phyloP scores from a whole-genome alignment of 1,140 invertebrate genomes.

The Zaprionus lachaisei region DNA sequence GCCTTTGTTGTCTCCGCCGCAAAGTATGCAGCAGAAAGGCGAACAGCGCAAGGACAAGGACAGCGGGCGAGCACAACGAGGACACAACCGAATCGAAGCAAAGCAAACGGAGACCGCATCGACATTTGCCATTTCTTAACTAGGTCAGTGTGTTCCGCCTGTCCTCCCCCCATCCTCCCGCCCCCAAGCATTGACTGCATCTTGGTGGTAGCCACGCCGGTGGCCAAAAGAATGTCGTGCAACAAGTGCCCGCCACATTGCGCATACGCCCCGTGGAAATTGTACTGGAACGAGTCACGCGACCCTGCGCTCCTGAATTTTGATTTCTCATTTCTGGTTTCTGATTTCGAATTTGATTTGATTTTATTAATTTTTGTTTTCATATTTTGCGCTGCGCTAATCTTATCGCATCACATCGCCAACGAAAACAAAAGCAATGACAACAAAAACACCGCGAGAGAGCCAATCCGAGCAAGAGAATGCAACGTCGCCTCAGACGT shows the following conservation, averaged over 20 bases:
- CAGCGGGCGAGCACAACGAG: not conserved
- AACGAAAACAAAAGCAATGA: constrained; percentile 4
- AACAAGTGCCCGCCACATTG: constrained; percentile 38
- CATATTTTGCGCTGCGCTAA: constrained; percentile 31
- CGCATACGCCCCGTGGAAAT: constrained; percentile 39
- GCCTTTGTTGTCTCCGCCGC: constrained; percentile 15
- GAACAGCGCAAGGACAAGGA: constrained; percentile 8
- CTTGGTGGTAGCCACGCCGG: not conserved
- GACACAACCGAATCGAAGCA: not conserved
- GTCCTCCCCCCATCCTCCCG: no score
- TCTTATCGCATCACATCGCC: constrained; percentile 54
- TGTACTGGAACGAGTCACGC: constrained; percentile 50
- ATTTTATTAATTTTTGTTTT: constrained; percentile 35
- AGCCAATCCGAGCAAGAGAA: not conserved
- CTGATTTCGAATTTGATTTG: constrained; percentile 53
- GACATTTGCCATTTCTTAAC: constrained; percentile 47
- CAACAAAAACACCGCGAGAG: not conserved
- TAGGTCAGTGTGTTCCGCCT: constrained; percentile 28
- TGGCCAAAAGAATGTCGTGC: not conserved
- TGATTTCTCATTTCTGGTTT: constrained; percentile 50
- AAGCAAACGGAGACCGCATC: constrained; percentile 1
- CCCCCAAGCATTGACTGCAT: not conserved
- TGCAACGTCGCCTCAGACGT: constrained; percentile 22
- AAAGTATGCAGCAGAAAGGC: constrained; percentile 28
- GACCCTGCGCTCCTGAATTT: constrained; percentile 29